phyloP scores from a whole-genome alignment of 1,140 invertebrate genomes.

The Leptinotarsa texana region DNA sequence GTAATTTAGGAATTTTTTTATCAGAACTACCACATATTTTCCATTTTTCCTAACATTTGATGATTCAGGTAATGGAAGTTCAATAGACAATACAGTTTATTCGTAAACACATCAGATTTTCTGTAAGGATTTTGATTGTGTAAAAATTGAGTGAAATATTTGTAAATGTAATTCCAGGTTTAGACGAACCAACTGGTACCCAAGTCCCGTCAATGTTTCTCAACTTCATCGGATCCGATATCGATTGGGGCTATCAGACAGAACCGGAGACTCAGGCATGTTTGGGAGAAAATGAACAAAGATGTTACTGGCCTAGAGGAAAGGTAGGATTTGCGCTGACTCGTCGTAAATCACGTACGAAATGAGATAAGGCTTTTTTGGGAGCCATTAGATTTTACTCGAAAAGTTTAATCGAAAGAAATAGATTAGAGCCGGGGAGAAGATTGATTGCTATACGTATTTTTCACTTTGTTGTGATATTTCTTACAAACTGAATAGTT shows the following conservation, averaged over 20 bases:
- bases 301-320: constrained; percentile 82
- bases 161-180: constrained; percentile 55
- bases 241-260: constrained; percentile 87
- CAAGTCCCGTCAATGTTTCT: constrained; percentile 85
- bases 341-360: constrained; percentile 10
- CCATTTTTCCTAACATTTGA: no score
- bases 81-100: no score
- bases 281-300: constrained; percentile 71
- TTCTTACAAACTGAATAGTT: no score
- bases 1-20: no score
- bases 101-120: no score
- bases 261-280: constrained; percentile 85
- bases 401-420: background rate
- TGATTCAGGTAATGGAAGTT: no score
- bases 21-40: no score
- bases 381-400: constrained; percentile 10
- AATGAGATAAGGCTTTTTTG: constrained; percentile 2
- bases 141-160: background rate
- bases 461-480: no score
- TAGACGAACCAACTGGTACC: constrained; percentile 80
- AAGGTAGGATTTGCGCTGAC: constrained; percentile 59
- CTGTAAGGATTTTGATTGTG: no score
- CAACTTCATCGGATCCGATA: constrained; percentile 78
- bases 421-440: background rate
- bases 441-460: background rate